Conservation (phyloP, 2,797 vertebrate species). For the Pseudochirops cupreus region DNA sequence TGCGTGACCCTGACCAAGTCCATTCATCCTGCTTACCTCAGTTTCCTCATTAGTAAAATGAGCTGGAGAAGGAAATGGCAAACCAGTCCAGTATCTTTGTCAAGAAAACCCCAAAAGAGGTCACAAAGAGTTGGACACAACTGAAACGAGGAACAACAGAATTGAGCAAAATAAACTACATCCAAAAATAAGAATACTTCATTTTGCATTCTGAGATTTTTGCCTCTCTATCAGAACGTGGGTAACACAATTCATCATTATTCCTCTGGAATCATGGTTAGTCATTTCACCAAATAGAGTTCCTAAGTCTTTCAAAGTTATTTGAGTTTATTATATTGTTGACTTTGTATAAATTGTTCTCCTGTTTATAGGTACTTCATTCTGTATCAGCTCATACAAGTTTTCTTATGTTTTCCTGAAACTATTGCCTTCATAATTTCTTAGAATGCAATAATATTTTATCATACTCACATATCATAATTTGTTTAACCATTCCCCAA, state of each 20-base stretch:
- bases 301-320: neutral
- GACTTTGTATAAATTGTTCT: neutral
- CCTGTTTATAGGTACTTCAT: neutral
- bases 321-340: neutral
- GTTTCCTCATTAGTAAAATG: neutral
- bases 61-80: neutral
- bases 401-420: neutral
- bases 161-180: neutral
- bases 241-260: neutral
- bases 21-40: neutral
- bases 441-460: neutral
- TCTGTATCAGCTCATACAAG: neutral
- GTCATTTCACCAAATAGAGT: neutral
- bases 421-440: neutral
- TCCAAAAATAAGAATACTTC: neutral
- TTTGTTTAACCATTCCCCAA: neutral
- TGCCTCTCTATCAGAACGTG: neutral
- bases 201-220: neutral
- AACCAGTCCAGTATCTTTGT: neutral
- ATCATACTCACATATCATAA: neutral
- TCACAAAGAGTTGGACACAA: neutral
- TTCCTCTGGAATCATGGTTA: neutral
- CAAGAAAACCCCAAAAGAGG: neutral
- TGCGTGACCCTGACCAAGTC: neutral
- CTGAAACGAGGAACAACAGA: neutral